Evolutionary conservation across 2,888 invertebrate species (phyloP).

Genomic region (Agriopis leucophaearia): DNA sequence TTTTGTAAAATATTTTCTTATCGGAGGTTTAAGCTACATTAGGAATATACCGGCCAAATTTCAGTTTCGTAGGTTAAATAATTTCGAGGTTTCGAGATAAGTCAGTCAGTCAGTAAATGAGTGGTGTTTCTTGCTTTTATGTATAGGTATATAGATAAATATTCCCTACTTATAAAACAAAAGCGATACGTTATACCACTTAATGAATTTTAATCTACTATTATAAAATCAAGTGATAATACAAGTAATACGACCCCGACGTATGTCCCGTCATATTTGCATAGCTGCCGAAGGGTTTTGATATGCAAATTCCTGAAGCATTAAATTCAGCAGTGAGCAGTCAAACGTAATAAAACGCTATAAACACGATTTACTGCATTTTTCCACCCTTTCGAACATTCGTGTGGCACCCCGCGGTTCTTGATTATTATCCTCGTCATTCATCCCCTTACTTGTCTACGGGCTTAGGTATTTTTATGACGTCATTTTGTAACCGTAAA

Average conservation of each 20-base stretch:
- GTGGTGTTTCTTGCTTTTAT: too few relatives aligned
- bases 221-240: too few relatives aligned
- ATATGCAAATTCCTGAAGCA: constrained; percentile 75
- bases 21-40: too few relatives aligned
- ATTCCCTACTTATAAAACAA: too few relatives aligned
- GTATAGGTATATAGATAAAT: too few relatives aligned
- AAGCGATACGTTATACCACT: too few relatives aligned
- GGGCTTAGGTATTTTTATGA: constrained; percentile 45
- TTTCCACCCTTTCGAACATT: constrained; percentile 65
- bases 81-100: too few relatives aligned
- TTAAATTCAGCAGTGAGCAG: constrained; percentile 62
- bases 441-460: constrained; percentile 41
- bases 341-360: constrained; percentile 73
- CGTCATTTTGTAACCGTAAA: constrained; percentile 25
- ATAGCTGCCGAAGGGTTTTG: constrained; percentile 54
- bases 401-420: constrained; percentile 54
- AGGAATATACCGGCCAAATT: too few relatives aligned
- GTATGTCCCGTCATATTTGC: constrained; percentile 46
- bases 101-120: too few relatives aligned
- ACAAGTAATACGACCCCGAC: not conserved
- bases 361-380: constrained; percentile 82
- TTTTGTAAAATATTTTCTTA: too few relatives aligned
- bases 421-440: constrained; percentile 56
- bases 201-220: too few relatives aligned
- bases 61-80: too few relatives aligned